These are phyloP conservation scores for Napeogenes sylphis DNA, from an alignment of 2,888 invertebrate genomes.

Conservation along the genomic window DNA sequence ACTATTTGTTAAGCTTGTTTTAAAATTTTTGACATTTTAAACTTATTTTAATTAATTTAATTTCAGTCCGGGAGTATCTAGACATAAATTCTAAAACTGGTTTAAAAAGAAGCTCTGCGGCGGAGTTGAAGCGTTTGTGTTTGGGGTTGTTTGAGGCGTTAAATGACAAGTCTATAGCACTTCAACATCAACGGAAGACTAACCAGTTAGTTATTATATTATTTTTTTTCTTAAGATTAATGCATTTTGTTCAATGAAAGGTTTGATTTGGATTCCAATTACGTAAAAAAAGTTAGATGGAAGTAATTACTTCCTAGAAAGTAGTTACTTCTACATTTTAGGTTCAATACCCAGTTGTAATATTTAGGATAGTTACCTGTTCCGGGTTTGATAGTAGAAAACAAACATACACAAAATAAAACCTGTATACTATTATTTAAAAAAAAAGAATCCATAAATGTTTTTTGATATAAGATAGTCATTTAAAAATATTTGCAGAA, in stretches of 20 bases:
- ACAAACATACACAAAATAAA: too few relatives aligned
- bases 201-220: slow-evolving; percentile 81
- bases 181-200: slow-evolving; percentile 90
- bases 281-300: too few relatives aligned
- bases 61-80: slow-evolving; percentile 85
- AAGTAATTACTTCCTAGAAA: too few relatives aligned
- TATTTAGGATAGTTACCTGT: too few relatives aligned
- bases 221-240: neutral
- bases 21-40: slow-evolving; percentile 10
- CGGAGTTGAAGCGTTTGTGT: slow-evolving; percentile 87
- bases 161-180: slow-evolving; percentile 89
- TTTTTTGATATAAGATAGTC: neutral
- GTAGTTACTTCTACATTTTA: too few relatives aligned
- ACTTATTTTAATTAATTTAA: slow-evolving; percentile 14
- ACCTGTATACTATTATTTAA: too few relatives aligned
- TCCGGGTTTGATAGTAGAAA: too few relatives aligned
- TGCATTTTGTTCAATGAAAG: neutral
- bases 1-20: too few relatives aligned
- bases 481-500: slow-evolving; percentile 69
- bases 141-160: slow-evolving; percentile 88
- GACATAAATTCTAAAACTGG: slow-evolving; percentile 76
- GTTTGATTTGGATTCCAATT: too few relatives aligned
- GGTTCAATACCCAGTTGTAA: neutral
- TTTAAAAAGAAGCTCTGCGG: slow-evolving; percentile 74
- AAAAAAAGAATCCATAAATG: neutral